Evolutionary conservation across 2,797 vertebrate species (phyloP), one percentile per base, ranked within the genome.

Genomic region (Pseudochaenichthys georgianus): DNA sequence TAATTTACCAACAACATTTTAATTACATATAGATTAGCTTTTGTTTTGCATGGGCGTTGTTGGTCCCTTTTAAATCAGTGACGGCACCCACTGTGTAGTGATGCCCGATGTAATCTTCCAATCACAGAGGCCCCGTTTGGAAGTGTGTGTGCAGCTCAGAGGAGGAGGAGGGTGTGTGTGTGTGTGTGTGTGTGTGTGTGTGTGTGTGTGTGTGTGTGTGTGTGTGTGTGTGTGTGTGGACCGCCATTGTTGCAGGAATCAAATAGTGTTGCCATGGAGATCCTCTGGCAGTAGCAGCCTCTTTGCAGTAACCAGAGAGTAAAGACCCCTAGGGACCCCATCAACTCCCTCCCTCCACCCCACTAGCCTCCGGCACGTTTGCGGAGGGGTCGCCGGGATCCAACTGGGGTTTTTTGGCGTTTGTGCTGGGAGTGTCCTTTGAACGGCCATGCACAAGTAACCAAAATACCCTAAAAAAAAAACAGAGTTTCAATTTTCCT

Each of bases 171-270:
- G 4, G 4, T 4, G 4, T 5, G 28, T 5, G 28, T 28, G 28
- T 28, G 28, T 5, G 28, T 28, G 28, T 28, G 28, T 5, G 28
- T 28, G 28, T 28, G 28, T 1, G 28, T 28, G 28, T 28, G 28
- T 3, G 23, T 23, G 23, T 23, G 23, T 3, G 23, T n/a, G n/a
- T n/a, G n/a, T n/a, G n/a, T n/a, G n/a, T n/a, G n/a, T n/a, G n/a
- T n/a, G n/a, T n/a, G n/a, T n/a, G n/a, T n/a, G n/a, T n/a, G 3
- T 28, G 28, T 47, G 67, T 63, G 86, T 16, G 78, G 69, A 85
- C 88, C 75, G 88, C 92, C 91, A 95, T 95, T 95, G 95, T 95
- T 95, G 93, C 88, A 93, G 92, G 92, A 95, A 95, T 95, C 92
- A 91, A 94, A 94, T 89, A 92, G 89, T 64, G 93, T 96, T 96